These are phyloP conservation scores for Catocala nupta DNA, from an alignment of 2,888 invertebrate genomes.

Conservation along the genomic window DNA sequence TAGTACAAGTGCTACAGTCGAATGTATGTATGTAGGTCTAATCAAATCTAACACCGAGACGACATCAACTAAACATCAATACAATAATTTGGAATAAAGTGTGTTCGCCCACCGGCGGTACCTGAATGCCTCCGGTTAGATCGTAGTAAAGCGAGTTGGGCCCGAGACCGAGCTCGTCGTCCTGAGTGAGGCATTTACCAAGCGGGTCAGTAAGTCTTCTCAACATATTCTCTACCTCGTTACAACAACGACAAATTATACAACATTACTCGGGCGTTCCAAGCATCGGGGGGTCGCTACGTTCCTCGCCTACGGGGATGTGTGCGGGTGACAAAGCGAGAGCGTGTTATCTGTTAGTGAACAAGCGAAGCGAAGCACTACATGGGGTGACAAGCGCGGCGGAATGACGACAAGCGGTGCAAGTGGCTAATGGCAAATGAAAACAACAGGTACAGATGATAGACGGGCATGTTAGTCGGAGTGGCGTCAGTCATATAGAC, in stretches of 20 bases:
- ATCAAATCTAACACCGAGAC: slow-evolving; percentile 36
- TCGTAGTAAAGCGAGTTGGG: slow-evolving; percentile 87
- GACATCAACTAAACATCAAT: slow-evolving; percentile 53
- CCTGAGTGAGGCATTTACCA: slow-evolving; percentile 85
- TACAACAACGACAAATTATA: slow-evolving; percentile 78
- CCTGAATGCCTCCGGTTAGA: slow-evolving; percentile 87
- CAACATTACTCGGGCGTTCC: slow-evolving; percentile 75
- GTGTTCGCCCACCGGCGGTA: slow-evolving; percentile 65
- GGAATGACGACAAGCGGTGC: slow-evolving; percentile 75
- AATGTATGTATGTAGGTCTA: slow-evolving; percentile 13
- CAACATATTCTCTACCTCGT: slow-evolving; percentile 80
- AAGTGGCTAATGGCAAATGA: slow-evolving; percentile 75
- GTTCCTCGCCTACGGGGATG: slow-evolving; percentile 67
- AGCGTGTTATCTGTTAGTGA: slow-evolving; percentile 62
- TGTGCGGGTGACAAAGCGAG: slow-evolving; percentile 61
- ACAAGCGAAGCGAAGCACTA: slow-evolving; percentile 73
- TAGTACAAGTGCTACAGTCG: slow-evolving; percentile 9
- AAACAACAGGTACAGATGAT: slow-evolving; percentile 68
- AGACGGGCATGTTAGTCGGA: slow-evolving; percentile 77
- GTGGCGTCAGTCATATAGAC: slow-evolving; percentile 79
- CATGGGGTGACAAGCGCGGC: slow-evolving; percentile 70
- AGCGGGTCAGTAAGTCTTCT: slow-evolving; percentile 84
- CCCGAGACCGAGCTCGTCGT: slow-evolving; percentile 85
- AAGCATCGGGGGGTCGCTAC: slow-evolving; percentile 66
- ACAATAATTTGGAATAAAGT: slow-evolving; percentile 55